Evolutionary conservation across 2,888 invertebrate species (phyloP), one percentile per base, ranked within the genome.

Genomic region (Argyresthia albistria): DNA sequence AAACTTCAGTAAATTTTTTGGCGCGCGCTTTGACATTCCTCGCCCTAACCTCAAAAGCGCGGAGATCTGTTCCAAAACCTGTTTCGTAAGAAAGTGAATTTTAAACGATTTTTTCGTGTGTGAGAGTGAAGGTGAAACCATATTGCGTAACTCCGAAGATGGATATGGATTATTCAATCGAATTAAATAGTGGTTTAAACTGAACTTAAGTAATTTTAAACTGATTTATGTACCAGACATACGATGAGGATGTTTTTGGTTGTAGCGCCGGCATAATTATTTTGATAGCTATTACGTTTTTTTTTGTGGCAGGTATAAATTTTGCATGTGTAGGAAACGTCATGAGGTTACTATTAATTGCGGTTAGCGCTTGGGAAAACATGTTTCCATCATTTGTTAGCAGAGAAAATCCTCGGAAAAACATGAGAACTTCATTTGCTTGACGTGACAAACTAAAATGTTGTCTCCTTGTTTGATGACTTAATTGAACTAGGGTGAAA

Each of bases 51-150:
- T 39, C n/a, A 11, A 39, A 39, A 39, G 9, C 39, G 39, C 9
- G 39, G n/a, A n/a, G n/a, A 15, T 39, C 43, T 46, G 25, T 12
- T 10, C 65, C 60, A 59, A 59, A 78, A 77, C 77, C 59, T 59
- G 81, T 80, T 78, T 76, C 59, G 71, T 64, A 76, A 60, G 80
- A 83, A 83, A 82, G 86, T 84, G 83, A 83, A 82, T 80, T 77
- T 53, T n/a, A 70, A 67, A 25, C 6, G 25, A 73, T 75, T 70
- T n/a, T 52, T 71, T 74, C 60, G 63, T 66, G 69, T 73, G 78
- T 70, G 78, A 76, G 77, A 81, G 86, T 84, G 82, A 79, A 80
- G 75, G 82, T 83, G 80, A 78, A 80, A 80, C 66, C 56, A 60
- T 25, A 69, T 84, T 86, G 72, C 79, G 74, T 78, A 84, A 86